phyloP scores from a whole-genome alignment of 2,797 vertebrate species.

The Alfaro cultratus region DNA sequence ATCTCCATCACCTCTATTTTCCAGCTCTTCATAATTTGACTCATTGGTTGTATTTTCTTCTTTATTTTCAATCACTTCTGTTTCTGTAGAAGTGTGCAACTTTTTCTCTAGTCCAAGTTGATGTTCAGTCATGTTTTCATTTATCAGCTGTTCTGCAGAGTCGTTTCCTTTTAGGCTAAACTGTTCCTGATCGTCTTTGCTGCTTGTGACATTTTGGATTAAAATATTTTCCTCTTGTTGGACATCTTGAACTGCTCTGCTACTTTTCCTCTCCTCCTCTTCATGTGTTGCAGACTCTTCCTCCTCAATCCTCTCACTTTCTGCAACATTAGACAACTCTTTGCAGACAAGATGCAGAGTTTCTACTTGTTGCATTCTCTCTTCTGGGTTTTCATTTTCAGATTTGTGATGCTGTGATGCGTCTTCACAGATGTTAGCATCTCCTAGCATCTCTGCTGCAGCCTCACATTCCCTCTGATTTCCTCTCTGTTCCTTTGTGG shows the following conservation, averaged over 20 bases:
- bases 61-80: background rate
- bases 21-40: slow-evolving; percentile 1
- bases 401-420: slow-evolving; percentile 4
- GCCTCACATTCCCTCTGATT: background rate
- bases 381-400: slow-evolving; percentile 8
- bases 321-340: background rate
- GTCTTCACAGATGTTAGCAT: background rate
- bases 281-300: background rate
- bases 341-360: background rate
- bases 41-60: background rate
- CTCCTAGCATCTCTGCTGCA: background rate
- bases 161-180: background rate
- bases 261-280: background rate
- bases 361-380: background rate
- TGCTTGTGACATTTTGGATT: background rate
- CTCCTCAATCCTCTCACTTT: slow-evolving; percentile 8
- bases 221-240: background rate
- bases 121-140: background rate
- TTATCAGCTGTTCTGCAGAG: background rate
- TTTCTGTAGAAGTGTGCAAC: background rate
- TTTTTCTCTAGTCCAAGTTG: background rate
- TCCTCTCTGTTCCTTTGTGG: background rate
- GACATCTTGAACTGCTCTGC: background rate
- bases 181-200: background rate
- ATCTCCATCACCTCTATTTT: background rate